Conservation (phyloP, 2,888 invertebrate genomes). For the Andrena praecox region DNA sequence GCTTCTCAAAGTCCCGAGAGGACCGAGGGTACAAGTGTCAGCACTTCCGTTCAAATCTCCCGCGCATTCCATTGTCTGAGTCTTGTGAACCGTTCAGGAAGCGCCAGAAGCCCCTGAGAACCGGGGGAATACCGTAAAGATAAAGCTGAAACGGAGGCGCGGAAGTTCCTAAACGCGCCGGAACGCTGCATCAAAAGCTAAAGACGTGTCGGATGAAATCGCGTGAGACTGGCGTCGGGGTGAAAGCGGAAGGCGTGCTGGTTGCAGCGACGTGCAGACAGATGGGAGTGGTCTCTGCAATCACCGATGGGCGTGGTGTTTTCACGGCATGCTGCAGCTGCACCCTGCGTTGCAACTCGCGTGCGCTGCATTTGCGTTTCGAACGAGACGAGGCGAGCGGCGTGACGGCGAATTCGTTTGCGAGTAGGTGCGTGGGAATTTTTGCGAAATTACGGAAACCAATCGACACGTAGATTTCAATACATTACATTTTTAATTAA, state of each 20-base stretch:
- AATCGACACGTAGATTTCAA: background rate
- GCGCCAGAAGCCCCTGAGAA: background rate
- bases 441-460: background rate
- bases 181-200: constrained; percentile 51
- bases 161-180: constrained; percentile 38
- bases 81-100: background rate
- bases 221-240: constrained; percentile 63
- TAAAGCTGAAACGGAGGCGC: constrained; percentile 13
- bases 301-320: constrained; percentile 80
- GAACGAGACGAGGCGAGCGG: constrained; percentile 31
- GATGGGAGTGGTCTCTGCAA: constrained; percentile 80
- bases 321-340: constrained; percentile 69
- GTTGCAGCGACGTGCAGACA: constrained; percentile 66
- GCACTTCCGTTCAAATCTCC: background rate
- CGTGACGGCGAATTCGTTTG: background rate
- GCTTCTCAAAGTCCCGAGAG: too few relatives aligned
- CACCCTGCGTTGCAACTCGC: constrained; percentile 50
- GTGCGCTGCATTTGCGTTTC: constrained; percentile 41
- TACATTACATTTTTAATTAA: background rate
- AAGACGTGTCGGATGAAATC: constrained; percentile 64
- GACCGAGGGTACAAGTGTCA: too few relatives aligned
- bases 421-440: background rate
- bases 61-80: background rate
- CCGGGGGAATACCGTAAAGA: constrained; percentile 23
- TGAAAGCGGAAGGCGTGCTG: constrained; percentile 67